Evolutionary conservation across 2,888 invertebrate genomes (phyloP).

Genomic region (Oscheius sp.): DNA sequence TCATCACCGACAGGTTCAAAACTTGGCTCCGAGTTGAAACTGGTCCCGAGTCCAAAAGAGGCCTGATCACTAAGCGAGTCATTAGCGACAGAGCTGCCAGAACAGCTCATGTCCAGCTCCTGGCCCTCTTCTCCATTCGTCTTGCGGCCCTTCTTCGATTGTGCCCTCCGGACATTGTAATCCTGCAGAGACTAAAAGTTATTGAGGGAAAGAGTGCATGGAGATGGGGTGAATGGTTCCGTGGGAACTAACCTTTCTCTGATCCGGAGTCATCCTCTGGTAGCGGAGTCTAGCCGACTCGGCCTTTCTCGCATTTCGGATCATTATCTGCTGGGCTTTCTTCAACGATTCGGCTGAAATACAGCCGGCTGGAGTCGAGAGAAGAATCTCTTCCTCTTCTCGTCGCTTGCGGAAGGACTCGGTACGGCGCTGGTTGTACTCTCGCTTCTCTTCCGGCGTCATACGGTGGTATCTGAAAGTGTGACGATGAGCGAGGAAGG

Average conservation of each 20-base stretch:
- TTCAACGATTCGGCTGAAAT: slow-evolving; percentile 52
- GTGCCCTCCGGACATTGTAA: slow-evolving; percentile 39
- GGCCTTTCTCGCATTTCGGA: slow-evolving; percentile 58
- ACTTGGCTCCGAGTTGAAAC: slow-evolving; percentile 28
- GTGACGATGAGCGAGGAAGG: too few species aligned
- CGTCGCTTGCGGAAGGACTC: slow-evolving; percentile 69
- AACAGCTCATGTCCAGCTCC: background rate
- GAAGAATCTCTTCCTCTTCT: slow-evolving; percentile 63
- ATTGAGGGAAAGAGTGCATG: background rate
- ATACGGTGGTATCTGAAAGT: slow-evolving; percentile 58
- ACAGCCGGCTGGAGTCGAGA: slow-evolving; percentile 67
- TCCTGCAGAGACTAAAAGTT: slow-evolving; percentile 29
- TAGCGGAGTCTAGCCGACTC: slow-evolving; percentile 55
- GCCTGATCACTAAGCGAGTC: slow-evolving; percentile 4
- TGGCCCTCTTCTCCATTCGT: background rate
- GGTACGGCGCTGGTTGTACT: slow-evolving; percentile 67
- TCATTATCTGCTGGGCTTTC: slow-evolving; percentile 59
- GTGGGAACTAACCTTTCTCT: slow-evolving; percentile 40
- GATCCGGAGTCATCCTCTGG: slow-evolving; percentile 54
- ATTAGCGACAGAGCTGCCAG: slow-evolving; percentile 8
- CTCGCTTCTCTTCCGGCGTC: slow-evolving; percentile 65
- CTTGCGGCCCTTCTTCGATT: slow-evolving; percentile 29
- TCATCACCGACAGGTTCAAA: background rate
- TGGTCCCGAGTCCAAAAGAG: background rate
- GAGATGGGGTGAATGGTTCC: background rate